Conservation (phyloP, 1,140 invertebrate genomes). For the Aphidius ervi region DNA sequence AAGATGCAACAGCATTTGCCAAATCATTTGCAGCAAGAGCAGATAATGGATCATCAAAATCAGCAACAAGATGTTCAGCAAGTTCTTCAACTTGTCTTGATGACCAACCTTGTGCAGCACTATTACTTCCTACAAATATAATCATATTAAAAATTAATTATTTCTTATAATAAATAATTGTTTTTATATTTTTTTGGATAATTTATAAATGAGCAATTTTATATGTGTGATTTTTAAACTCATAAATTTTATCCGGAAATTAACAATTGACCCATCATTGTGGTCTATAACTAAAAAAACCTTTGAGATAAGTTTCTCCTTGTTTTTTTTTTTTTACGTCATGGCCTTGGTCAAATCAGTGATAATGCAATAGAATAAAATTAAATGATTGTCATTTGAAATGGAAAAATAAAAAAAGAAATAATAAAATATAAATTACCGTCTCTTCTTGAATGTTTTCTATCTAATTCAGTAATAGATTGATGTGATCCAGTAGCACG, state of each 20-base stretch:
- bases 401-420: no score
- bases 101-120: slow-evolving; percentile 45
- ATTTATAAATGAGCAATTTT: slow-evolving; percentile 1
- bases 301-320: neutral
- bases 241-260: slow-evolving; percentile 29
- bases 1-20: slow-evolving; percentile 59
- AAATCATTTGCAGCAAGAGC: slow-evolving; percentile 69
- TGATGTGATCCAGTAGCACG: slow-evolving; percentile 37
- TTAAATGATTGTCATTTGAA: no score
- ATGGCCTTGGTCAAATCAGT: neutral
- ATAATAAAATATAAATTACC: slow-evolving; percentile 28
- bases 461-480: slow-evolving; percentile 39
- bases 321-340: neutral
- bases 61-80: slow-evolving; percentile 67
- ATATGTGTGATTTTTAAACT: neutral
- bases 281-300: neutral
- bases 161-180: neutral
- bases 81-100: slow-evolving; percentile 58
- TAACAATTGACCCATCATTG: slow-evolving; percentile 29
- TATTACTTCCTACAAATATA: slow-evolving; percentile 43
- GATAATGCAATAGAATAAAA: no score
- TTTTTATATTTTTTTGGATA: neutral
- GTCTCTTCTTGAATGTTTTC: slow-evolving; percentile 39
- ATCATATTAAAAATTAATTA: slow-evolving; percentile 13
- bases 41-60: slow-evolving; percentile 75